Percentiles rank a stretch among this genome's conserved stretches.
These are phyloP conservation scores for Cheilosia scutellata DNA, from an alignment of 2,888 invertebrate species.

Conservation along the genomic window DNA sequence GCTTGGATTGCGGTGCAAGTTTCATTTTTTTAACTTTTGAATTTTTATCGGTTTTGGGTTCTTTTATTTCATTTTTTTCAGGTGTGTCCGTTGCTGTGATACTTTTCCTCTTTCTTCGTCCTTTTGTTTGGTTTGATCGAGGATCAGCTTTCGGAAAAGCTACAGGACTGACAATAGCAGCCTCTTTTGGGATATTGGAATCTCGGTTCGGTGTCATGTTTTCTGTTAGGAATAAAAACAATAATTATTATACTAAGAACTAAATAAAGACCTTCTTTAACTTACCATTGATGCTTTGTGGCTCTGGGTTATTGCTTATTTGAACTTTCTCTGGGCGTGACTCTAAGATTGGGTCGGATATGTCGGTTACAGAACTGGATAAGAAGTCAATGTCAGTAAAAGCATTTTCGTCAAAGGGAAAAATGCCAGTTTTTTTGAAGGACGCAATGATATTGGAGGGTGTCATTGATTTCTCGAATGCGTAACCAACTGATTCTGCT, in stretches of 20 bases:
- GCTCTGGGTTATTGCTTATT: no score
- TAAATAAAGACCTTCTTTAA: no score
- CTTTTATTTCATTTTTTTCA: background rate
- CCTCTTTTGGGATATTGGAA: background rate
- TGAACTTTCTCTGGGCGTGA: no score
- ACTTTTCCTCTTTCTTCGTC: background rate
- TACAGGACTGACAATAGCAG: background rate
- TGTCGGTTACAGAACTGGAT: slow-evolving; percentile 12
- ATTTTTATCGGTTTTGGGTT: background rate
- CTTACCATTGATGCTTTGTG: no score
- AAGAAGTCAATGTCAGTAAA: slow-evolving; percentile 12
- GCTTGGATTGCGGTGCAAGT: background rate
- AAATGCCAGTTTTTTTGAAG: slow-evolving; percentile 37
- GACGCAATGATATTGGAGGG: slow-evolving; percentile 38
- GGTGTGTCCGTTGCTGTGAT: background rate
- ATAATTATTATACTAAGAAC: no score
- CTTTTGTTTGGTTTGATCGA: background rate
- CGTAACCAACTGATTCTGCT: slow-evolving; percentile 8
- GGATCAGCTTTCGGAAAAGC: background rate
- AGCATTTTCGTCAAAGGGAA: slow-evolving; percentile 11
- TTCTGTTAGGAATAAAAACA: background rate
- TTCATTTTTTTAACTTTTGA: background rate
- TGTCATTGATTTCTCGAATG: slow-evolving; percentile 40
- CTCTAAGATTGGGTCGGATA: background rate
- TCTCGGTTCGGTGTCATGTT: background rate